phyloP scores from a whole-genome alignment of 2,113 vertebrate species.

The Ciconia stormi region DNA sequence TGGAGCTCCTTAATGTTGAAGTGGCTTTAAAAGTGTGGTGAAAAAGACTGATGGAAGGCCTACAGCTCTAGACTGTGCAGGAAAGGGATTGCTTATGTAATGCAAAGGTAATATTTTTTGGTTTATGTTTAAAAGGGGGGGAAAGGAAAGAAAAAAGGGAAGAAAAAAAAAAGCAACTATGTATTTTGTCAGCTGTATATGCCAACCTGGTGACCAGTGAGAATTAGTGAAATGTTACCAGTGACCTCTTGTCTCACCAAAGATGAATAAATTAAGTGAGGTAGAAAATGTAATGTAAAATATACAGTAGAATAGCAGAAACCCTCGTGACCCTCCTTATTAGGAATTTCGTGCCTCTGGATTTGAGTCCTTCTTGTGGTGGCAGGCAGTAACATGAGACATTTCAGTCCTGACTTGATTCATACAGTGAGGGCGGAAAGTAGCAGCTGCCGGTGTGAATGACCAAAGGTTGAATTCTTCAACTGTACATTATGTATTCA shows the following conservation, averaged over 20 bases:
- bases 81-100: neutral
- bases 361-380: neutral
- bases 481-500: neutral
- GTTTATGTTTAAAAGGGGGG: neutral
- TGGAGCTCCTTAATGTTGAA: constrained; percentile 1
- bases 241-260: neutral
- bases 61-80: neutral
- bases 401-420: neutral
- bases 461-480: neutral
- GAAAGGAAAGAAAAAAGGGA: neutral
- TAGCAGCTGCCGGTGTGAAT: neutral
- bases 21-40: constrained; percentile 14
- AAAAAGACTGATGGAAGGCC: constrained; percentile 31
- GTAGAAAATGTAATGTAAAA: neutral
- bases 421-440: neutral
- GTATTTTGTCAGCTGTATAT: constrained; percentile 20
- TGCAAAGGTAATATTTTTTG: neutral
- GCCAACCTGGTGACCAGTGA: neutral
- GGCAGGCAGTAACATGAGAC: neutral
- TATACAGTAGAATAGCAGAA: neutral
- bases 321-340: neutral
- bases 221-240: neutral
- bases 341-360: neutral
- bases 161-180: neutral
- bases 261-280: neutral